phyloP scores from a whole-genome alignment of 2,888 invertebrate genomes.

The Prosapia bicincta region DNA sequence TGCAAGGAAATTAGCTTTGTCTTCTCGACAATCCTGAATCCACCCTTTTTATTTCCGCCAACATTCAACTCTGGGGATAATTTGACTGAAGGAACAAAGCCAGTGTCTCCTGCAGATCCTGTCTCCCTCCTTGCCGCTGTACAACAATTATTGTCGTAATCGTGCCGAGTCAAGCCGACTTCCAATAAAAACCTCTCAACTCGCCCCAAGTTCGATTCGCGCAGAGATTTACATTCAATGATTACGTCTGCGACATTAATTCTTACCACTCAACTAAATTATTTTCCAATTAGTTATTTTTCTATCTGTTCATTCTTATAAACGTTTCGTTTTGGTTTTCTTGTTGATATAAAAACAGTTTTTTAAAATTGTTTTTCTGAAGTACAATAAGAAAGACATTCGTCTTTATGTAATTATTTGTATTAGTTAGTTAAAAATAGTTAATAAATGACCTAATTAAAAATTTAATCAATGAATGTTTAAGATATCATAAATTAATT shows the following conservation, averaged over 20 bases:
- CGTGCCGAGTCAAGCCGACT: neutral
- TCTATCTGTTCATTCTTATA: no score
- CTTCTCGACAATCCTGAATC: neutral
- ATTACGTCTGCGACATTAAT: neutral
- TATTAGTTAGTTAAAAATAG: no score
- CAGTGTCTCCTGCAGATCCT: neutral
- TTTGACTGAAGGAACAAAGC: constrained; percentile 2
- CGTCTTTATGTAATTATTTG: no score
- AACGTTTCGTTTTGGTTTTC: no score
- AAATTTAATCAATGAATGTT: no score
- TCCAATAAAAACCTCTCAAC: neutral
- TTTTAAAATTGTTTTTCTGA: no score
- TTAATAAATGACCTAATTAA: no score
- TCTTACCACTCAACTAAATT: no score
- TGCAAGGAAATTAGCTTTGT: neutral
- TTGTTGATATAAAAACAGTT: no score
- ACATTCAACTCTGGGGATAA: neutral
- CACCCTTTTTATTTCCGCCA: constrained; percentile 2
- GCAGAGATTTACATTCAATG: neutral
- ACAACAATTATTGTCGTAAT: neutral
- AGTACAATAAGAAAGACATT: no score
- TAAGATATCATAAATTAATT: no score
- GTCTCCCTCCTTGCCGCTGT: neutral
- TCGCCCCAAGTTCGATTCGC: neutral
- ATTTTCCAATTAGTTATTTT: no score